Evolutionary conservation across 2,797 vertebrate genomes (phyloP).

Genomic region (Acanthis flammea): DNA sequence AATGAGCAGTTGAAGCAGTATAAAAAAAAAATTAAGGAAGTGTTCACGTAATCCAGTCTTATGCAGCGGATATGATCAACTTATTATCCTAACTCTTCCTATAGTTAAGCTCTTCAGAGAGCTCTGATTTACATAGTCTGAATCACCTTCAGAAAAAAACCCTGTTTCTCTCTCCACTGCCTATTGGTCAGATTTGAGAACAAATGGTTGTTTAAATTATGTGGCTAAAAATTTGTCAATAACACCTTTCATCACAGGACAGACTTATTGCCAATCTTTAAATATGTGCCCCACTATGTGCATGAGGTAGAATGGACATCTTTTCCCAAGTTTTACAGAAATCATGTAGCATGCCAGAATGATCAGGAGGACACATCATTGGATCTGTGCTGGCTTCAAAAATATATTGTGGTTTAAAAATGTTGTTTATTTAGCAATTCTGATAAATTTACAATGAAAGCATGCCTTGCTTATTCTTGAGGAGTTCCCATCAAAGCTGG

Average conservation of each 20-base stretch:
- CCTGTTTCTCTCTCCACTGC: not conserved
- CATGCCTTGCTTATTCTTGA: not conserved
- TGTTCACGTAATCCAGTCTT: not conserved
- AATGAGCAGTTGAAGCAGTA: conserved; percentile 24
- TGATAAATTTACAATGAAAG: not conserved
- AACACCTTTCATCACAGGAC: not conserved
- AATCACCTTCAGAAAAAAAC: not conserved
- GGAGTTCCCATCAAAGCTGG: not conserved
- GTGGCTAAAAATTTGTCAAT: not conserved
- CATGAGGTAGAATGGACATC: not conserved
- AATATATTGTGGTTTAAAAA: not conserved
- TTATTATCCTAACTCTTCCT: not conserved
- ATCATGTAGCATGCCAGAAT: not conserved
- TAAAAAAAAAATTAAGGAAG: not conserved
- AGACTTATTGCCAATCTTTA: not conserved
- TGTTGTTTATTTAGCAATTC: not conserved
- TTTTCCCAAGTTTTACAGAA: not conserved
- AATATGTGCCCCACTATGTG: not conserved
- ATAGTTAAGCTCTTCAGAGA: not conserved
- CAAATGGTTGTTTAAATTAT: not conserved
- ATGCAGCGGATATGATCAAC: not conserved
- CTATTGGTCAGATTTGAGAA: not conserved
- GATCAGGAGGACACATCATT: not conserved
- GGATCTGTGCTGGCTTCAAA: not conserved
- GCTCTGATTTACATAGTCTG: not conserved